Conservation (phyloP, 2,888 invertebrate genomes). For the Cordilura impudica region DNA sequence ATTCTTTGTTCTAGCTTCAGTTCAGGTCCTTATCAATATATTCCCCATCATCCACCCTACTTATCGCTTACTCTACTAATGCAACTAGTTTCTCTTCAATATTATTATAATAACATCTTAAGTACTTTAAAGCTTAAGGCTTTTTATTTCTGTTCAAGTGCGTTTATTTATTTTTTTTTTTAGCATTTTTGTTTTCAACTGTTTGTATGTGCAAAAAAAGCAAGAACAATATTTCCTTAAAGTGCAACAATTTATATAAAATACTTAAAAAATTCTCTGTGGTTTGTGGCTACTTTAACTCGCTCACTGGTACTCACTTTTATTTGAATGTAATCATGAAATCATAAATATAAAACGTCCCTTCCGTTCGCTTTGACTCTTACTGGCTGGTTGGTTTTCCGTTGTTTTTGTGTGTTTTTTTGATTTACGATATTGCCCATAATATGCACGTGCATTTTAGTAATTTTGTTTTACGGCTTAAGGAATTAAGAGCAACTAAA, state of each 20-base stretch:
- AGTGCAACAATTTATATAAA: not conserved
- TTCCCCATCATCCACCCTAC: too few relatives aligned
- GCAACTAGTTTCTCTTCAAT: not conserved
- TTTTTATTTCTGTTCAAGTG: not conserved
- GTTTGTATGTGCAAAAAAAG: not conserved
- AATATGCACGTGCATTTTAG: constrained; percentile 57
- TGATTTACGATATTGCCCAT: constrained; percentile 58
- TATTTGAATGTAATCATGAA: constrained; percentile 48
- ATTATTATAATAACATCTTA: constrained; percentile 43
- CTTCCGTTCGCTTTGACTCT: constrained; percentile 34
- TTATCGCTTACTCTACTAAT: not conserved
- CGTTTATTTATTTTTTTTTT: not conserved
- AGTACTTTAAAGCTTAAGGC: constrained; percentile 30
- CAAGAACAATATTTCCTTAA: not conserved
- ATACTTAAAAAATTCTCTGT: constrained; percentile 7
- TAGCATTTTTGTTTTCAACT: not conserved
- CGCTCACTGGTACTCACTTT: not conserved
- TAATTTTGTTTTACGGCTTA: constrained; percentile 10
- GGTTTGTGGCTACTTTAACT: constrained; percentile 25
- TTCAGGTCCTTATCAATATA: too few relatives aligned
- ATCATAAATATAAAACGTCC: constrained; percentile 57
- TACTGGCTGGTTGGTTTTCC: not conserved
- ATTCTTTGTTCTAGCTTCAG: too few relatives aligned
- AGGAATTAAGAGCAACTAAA: constrained; percentile 25
- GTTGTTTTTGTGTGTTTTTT: constrained; percentile 39